Percentiles rank a stretch among this genome's conserved stretches.
Evolutionary conservation across 2,797 vertebrate genomes (phyloP).

Genomic region (Silurus lanzhouensis): DNA sequence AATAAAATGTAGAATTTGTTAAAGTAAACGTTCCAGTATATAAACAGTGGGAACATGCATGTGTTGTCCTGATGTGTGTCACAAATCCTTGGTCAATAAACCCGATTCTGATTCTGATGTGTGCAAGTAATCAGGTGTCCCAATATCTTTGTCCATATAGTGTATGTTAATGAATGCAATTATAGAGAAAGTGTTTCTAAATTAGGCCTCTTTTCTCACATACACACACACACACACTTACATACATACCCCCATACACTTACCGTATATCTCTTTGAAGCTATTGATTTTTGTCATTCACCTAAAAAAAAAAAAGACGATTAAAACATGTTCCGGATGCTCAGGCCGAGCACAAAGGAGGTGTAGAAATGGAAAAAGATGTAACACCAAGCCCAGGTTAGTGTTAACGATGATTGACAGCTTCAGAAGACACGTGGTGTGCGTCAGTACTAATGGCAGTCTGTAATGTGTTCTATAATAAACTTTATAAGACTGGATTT

Average conservation of each 20-base stretch:
- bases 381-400: conserved; percentile 24
- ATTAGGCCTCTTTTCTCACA: conserved; percentile 5
- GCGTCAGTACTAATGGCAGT: too few relatives aligned
- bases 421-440: not conserved
- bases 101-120: too few relatives aligned
- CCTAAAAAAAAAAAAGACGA: conserved; percentile 66
- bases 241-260: conserved; percentile 34
- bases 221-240: not conserved
- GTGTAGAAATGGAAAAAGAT: conserved; percentile 55
- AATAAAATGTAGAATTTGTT: too few relatives aligned
- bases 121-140: too few relatives aligned
- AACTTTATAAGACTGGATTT: not conserved
- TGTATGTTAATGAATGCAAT: not conserved
- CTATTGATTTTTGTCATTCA: conserved; percentile 69
- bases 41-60: too few relatives aligned
- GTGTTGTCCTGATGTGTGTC: too few relatives aligned
- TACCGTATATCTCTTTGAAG: conserved; percentile 69
- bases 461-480: too few relatives aligned
- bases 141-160: too few relatives aligned
- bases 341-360: conserved; percentile 50
- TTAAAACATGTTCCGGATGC: conserved; percentile 54
- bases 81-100: too few relatives aligned
- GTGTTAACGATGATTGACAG: not conserved
- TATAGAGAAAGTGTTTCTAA: not conserved
- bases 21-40: too few relatives aligned